Conservation (phyloP, 2,797 vertebrate species). For the Dermochelys coriacea region DNA sequence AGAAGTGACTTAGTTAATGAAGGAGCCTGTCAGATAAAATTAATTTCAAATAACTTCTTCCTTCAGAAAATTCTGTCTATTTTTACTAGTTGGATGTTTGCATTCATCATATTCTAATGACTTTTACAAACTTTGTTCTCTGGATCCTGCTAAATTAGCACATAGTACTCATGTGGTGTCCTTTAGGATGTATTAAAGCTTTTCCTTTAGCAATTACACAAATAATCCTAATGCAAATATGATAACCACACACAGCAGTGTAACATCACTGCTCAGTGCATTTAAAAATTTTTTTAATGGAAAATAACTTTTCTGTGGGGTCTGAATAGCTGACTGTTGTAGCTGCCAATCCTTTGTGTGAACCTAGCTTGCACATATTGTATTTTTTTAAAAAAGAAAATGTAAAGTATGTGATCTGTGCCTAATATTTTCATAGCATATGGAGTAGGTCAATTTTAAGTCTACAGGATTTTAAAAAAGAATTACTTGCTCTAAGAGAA, state of each 20-base stretch:
- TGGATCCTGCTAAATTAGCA: conserved; percentile 30
- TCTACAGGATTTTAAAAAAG: conserved; percentile 52
- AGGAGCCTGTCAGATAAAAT: conserved; percentile 2
- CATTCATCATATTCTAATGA: conserved; percentile 23
- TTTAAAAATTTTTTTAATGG: neutral
- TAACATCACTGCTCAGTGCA: conserved; percentile 35
- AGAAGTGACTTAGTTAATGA: conserved; percentile 43
- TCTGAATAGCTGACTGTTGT: conserved; percentile 66
- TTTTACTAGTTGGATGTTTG: neutral
- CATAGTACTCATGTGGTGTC: neutral
- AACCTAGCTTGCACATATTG: conserved; percentile 65
- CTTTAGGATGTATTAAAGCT: conserved; percentile 47
- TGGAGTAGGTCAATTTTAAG: conserved; percentile 62
- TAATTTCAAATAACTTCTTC: conserved; percentile 39
- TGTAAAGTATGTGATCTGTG: conserved; percentile 73
- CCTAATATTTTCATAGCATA: conserved; percentile 78
- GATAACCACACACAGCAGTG: neutral
- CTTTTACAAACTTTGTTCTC: conserved; percentile 23
- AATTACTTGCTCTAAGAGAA: conserved; percentile 68
- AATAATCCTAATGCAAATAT: conserved; percentile 30
- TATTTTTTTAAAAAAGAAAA: conserved; percentile 70
- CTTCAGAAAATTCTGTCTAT: conserved; percentile 23
- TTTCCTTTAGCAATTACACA: conserved; percentile 45
- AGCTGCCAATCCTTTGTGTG: conserved; percentile 58
- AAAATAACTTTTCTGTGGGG: conserved; percentile 59